phyloP scores from a whole-genome alignment of 2,888 invertebrate genomes.

The Polyommatus icarus region DNA sequence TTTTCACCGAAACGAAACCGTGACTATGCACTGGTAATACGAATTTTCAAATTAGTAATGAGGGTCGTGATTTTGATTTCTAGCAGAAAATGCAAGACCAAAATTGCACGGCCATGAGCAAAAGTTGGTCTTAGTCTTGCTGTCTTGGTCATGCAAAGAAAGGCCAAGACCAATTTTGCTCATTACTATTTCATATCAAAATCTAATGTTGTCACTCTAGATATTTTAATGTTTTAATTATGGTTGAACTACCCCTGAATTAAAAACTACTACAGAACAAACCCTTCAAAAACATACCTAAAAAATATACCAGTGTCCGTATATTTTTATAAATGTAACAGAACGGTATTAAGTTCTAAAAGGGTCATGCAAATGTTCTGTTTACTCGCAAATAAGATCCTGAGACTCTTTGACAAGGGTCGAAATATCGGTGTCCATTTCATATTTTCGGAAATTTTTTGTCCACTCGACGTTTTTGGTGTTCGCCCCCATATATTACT shows the following conservation, averaged over 20 bases:
- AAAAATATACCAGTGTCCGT: background rate
- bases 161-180: too few relatives aligned
- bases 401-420: conserved; percentile 45
- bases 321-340: conserved; percentile 13
- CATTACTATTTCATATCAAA: too few relatives aligned
- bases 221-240: too few relatives aligned
- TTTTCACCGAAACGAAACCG: too few relatives aligned
- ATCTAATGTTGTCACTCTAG: too few relatives aligned
- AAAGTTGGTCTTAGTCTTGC: too few relatives aligned
- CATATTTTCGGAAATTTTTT: conserved; percentile 44
- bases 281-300: background rate
- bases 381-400: conserved; percentile 46
- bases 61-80: too few relatives aligned
- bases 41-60: too few relatives aligned
- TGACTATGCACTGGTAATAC: too few relatives aligned
- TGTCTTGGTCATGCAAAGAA: too few relatives aligned
- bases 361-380: conserved; percentile 44
- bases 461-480: conserved; percentile 43
- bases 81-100: too few relatives aligned
- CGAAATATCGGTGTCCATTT: conserved; percentile 44
- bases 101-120: too few relatives aligned
- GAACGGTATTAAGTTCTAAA: conserved; percentile 39
- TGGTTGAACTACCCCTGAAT: background rate
- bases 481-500: conserved; percentile 46
- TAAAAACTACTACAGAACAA: background rate